Evolutionary conservation across 2,797 vertebrate genomes (phyloP).

Genomic region (Syngnathus acus): DNA sequence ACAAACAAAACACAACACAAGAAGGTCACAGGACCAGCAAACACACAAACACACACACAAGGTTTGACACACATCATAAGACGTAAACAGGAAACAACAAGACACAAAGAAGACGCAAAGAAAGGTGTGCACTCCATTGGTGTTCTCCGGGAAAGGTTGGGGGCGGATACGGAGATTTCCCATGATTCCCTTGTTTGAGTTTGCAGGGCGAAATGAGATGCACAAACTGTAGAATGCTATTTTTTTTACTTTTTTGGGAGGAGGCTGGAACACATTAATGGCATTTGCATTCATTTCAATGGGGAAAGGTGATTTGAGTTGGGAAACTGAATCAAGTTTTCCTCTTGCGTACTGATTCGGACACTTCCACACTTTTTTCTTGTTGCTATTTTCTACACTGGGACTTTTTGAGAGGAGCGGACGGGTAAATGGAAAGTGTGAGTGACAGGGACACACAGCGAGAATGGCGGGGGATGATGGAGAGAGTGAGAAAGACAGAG

Average conservation of each 20-base stretch:
- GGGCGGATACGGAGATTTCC: constrained; percentile 80
- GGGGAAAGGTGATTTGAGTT: too few species aligned
- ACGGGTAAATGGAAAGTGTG: constrained; percentile 4
- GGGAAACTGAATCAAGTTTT: too few species aligned
- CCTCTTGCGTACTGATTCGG: too few species aligned
- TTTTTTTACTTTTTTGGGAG: too few species aligned
- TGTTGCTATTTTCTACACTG: background rate
- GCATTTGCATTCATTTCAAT: too few species aligned
- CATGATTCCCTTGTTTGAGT: constrained; percentile 52
- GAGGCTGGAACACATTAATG: too few species aligned
- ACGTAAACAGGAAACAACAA: constrained; percentile 30
- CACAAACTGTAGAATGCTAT: too few species aligned
- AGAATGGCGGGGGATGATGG: constrained; percentile 35
- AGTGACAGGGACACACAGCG: constrained; percentile 59
- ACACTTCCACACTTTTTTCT: background rate
- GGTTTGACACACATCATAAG: constrained; percentile 26
- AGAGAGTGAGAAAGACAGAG: constrained; percentile 54
- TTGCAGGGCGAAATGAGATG: constrained; percentile 27
- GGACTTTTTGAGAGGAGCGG: constrained; percentile 7
- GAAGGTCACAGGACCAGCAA: constrained; percentile 23
- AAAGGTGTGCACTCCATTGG: constrained; percentile 46
- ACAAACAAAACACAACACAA: constrained; percentile 51
- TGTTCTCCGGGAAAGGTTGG: constrained; percentile 54
- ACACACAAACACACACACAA: constrained; percentile 32
- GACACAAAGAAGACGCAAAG: constrained; percentile 8